Evolutionary conservation across 1,140 invertebrate genomes (phyloP).

Genomic region (Cydia fagiglandana): DNA sequence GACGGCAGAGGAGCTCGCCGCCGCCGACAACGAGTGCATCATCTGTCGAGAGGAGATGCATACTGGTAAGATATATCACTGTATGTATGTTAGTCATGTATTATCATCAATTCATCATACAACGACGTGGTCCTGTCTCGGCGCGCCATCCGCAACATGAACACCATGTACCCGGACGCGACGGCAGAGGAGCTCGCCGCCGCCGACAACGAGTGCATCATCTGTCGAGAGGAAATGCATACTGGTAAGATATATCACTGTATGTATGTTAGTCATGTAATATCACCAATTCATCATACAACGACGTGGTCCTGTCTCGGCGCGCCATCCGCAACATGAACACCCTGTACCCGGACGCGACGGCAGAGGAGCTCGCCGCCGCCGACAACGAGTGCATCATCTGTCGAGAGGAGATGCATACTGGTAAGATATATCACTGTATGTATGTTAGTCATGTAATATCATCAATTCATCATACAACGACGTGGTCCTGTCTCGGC

Average conservation of each 20-base stretch:
- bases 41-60: constrained; percentile 98
- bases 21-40: constrained; percentile 99
- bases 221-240: constrained; percentile 96
- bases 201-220: constrained; percentile 99
- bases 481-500: constrained; percentile 99
- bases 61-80: constrained; percentile 70
- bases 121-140: constrained; percentile 98
- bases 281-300: no score
- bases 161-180: constrained; percentile 97
- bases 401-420: constrained; percentile 95
- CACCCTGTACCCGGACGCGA: constrained; percentile 97
- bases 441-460: no score
- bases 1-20: constrained; percentile 94
- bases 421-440: constrained; percentile 66
- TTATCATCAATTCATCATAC: constrained; percentile 68
- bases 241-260: constrained; percentile 69
- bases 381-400: constrained; percentile 99
- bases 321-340: no score
- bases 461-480: constrained; percentile 86
- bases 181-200: constrained; percentile 95
- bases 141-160: constrained; percentile 98
- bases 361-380: constrained; percentile 93
- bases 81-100: no score
- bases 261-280: no score
- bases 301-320: no score